These are phyloP conservation scores for Melanerpes aurifrons DNA, from an alignment of 2,113 vertebrate genomes.

Conservation along the genomic window DNA sequence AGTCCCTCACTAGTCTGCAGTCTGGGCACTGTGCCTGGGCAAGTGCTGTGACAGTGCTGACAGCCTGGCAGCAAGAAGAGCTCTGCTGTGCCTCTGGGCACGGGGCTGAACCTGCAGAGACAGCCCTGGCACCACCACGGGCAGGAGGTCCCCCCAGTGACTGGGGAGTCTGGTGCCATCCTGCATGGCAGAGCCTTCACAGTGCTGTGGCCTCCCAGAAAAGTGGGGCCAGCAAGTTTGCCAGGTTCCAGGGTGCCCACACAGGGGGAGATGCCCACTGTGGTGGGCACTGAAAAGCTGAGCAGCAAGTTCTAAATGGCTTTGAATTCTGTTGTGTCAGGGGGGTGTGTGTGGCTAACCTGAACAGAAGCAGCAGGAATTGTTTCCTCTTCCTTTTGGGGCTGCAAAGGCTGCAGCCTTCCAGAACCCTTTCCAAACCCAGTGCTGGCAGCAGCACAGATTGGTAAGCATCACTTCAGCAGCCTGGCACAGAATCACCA, in stretches of 20 bases:
- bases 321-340: neutral
- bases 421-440: neutral
- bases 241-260: neutral
- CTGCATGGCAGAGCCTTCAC: neutral
- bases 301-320: neutral
- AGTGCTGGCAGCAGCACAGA: neutral
- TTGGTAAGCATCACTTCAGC: neutral
- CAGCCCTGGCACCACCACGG: neutral
- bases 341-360: neutral
- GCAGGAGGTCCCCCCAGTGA: neutral
- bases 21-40: neutral
- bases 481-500: neutral
- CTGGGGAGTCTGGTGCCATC: neutral
- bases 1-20: neutral
- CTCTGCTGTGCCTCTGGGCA: neutral
- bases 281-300: neutral
- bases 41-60: neutral
- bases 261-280: neutral
- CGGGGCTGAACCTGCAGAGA: neutral
- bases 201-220: neutral
- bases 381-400: neutral
- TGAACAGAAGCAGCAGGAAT: neutral
- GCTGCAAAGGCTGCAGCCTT: neutral
- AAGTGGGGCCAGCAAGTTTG: neutral
- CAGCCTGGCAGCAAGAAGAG: neutral